These are phyloP conservation scores for Punctoribates punctum DNA, from an alignment of 2,888 invertebrate genomes.

Conservation along the genomic window DNA sequence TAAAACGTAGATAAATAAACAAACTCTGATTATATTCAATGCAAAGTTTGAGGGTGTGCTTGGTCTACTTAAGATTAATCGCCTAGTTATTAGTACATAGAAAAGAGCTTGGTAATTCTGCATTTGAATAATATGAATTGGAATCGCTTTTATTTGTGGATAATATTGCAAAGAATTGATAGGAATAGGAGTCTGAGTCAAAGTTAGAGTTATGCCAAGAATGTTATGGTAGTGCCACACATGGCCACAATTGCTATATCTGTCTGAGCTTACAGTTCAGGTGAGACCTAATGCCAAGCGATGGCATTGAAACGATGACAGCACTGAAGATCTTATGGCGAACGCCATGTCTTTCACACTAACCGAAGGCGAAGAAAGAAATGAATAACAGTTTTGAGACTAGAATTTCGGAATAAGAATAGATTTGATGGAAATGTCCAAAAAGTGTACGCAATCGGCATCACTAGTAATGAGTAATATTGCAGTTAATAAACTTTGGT, in stretches of 20 bases:
- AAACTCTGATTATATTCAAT: no score
- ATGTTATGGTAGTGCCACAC: slow-evolving; percentile 18
- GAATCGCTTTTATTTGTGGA: no score
- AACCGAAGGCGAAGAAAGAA: neutral
- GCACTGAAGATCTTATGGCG: neutral
- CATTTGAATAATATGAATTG: no score
- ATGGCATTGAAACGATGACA: slow-evolving; percentile 24
- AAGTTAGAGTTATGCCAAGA: neutral
- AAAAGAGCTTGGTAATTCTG: no score
- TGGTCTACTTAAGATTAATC: no score
- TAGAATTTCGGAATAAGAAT: neutral
- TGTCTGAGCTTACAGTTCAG: slow-evolving; percentile 22
- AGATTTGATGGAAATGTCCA: slow-evolving; percentile 5
- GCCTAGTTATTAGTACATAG: no score
- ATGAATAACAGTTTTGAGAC: neutral
- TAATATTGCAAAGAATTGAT: neutral
- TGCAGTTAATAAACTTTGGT: slow-evolving; percentile 22
- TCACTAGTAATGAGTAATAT: slow-evolving; percentile 16
- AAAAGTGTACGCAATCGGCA: slow-evolving; percentile 10
- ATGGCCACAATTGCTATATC: slow-evolving; percentile 23
- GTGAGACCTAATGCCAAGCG: neutral
- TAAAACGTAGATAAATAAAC: no score
- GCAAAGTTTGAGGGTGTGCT: no score
- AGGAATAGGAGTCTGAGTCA: neutral
- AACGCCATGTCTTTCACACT: neutral